Evolutionary conservation across 2,888 invertebrate genomes (phyloP).

Genomic region (Aphidius colemani): DNA sequence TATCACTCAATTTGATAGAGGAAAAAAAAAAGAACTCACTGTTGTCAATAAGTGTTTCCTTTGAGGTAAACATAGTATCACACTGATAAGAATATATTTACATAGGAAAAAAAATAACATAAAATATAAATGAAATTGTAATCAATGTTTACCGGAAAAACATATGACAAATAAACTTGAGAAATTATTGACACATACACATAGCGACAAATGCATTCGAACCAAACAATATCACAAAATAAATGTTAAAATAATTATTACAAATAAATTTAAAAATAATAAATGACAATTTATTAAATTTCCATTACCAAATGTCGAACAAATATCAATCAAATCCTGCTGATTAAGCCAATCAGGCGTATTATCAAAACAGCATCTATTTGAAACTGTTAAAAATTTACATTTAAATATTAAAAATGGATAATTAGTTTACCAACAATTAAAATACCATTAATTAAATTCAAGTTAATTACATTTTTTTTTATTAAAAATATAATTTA

Average conservation of each 20-base stretch:
- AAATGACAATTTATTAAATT: conserved; percentile 11
- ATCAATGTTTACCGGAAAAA: not conserved
- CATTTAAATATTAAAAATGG: too few species aligned
- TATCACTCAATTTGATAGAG: too few species aligned
- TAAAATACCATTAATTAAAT: too few species aligned
- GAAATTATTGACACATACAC: not conserved
- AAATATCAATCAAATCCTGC: conserved; percentile 28
- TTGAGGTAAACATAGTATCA: too few species aligned
- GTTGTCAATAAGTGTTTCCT: too few species aligned
- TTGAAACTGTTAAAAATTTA: conserved; percentile 15
- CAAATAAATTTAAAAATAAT: conserved; percentile 2
- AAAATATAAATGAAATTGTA: not conserved
- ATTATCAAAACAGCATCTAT: conserved; percentile 22
- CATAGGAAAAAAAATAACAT: too few species aligned
- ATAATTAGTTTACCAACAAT: too few species aligned
- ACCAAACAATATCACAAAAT: not conserved
- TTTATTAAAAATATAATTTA: not conserved
- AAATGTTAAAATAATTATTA: not conserved
- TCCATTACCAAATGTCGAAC: conserved; percentile 28
- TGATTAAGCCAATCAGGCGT: conserved; percentile 28
- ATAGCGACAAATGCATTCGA: not conserved
- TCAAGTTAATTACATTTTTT: not conserved
- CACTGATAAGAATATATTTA: too few species aligned
- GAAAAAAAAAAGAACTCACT: too few species aligned
- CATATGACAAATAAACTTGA: not conserved